Base-by-base conservation (phyloP, 1,140 invertebrate species). In the Eriosoma lanigerum region DNA sequence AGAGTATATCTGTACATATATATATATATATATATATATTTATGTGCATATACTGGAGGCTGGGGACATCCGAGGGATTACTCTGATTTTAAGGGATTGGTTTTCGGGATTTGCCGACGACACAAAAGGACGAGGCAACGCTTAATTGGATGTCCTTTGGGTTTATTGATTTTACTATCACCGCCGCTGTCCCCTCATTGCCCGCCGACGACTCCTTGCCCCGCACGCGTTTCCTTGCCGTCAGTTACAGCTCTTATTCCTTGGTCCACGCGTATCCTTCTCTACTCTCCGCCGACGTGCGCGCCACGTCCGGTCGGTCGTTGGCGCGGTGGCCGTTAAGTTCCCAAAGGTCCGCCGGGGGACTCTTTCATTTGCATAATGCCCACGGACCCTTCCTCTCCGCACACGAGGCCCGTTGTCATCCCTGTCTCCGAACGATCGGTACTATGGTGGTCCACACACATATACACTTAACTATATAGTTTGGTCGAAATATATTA, bases 301-400 rank as follows among this genome's bases (percentile, higher is more conserved):
- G 52, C 29, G 52, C 73, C 73, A 76, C 73, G 73, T 76, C 73
- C 73, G 73, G 73, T 76, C 73, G 73, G 73, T 54, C 66, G 66
- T 68, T n/a, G 54, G 32, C 73, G 32, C 73, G 73, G 73, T 58
- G 38, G 73, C 73, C 73, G 73, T 76, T 76, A 76, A 76, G 73
- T 76, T 76, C 73, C 73, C 73, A 58, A 58, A 76, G 73, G 73
- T 76, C 73, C 73, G 44, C 66, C 68, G 75, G 54, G 75, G 32
- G 75, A 78, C 75, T 78, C 75, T 78, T 78, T 78, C 75, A 78
- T 78, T 78, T 78, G 48, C 75, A 78, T 78, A 78, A 78, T 78
- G 75, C 56, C 75, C 75, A 60, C 13, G 12, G 17, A 38, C 29
- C 54, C 72, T 58, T 38, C 52, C 29, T 17, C 38, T 1, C 21